Percentiles rank a stretch among this genome's conserved stretches.
phyloP scores from a whole-genome alignment of 2,113 vertebrate species.

The Panthera tigris region DNA sequence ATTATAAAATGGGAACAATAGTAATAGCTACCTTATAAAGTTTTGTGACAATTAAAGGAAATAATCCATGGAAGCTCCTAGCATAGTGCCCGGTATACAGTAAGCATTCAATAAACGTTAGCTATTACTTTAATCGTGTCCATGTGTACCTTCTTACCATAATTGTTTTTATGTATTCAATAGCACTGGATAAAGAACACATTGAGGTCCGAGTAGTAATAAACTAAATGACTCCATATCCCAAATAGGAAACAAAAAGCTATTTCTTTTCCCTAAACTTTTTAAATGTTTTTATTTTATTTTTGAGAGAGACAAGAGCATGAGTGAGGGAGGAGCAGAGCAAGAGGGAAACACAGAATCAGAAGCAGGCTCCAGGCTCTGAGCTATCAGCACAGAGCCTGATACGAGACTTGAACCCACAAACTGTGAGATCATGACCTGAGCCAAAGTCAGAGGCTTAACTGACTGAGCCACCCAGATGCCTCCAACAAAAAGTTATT shows the following conservation, averaged over 20 bases:
- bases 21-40: not conserved
- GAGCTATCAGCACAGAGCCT: too few relatives aligned
- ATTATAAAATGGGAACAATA: not conserved
- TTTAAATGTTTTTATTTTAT: too few relatives aligned
- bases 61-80: not conserved
- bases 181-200: not conserved
- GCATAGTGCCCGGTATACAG: not conserved
- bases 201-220: not conserved
- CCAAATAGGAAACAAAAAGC: not conserved
- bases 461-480: too few relatives aligned
- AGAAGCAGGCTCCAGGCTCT: too few relatives aligned
- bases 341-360: too few relatives aligned
- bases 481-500: not conserved
- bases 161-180: not conserved
- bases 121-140: not conserved
- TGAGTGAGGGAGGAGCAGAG: too few relatives aligned
- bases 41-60: conserved; percentile 28
- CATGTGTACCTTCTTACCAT: not conserved
- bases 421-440: too few relatives aligned
- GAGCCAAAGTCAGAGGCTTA: too few relatives aligned
- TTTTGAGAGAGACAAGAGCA: too few relatives aligned
- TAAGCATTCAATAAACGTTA: not conserved
- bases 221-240: not conserved
- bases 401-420: too few relatives aligned
- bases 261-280: not conserved